Evolutionary conservation across 1,140 invertebrate species (phyloP), one percentile per base, ranked within the genome.

Genomic region (Colletes gigas): DNA sequence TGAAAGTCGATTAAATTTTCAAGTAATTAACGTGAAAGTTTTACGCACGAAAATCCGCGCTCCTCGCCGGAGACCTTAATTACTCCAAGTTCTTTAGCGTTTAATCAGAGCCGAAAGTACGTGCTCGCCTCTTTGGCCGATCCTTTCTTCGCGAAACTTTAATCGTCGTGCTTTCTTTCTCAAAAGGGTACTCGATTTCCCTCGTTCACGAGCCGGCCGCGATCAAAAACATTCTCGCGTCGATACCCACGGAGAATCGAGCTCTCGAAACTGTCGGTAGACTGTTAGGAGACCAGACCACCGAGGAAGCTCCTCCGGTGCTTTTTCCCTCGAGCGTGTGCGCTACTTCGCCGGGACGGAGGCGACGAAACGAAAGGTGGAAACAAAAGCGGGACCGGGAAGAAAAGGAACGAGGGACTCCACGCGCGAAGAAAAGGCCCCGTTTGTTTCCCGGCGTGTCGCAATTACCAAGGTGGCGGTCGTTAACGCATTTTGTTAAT

Each of bases 401-500:
- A 19, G 19, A 19, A 69, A 81, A 59, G 68, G 12, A 44, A 9
- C 12, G 59, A 10, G 10, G 30, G 0, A 55, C 10, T 19, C 12
- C 3, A 17, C 47, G 17, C 17, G 10, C 30, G 12, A 15, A 55
- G 17, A 10, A 54, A 57, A 63, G 19, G n/a, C 6, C 52, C n/a
- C 39, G 73, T 41, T 39, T n/a, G 44, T 60, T 9, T 52, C 3
- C 7, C 15, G 50, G 50, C 30, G 9, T 77, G 39, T 44, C 39
- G 39, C 62, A 67, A 77, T 82, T 71, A 77, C 54, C 57, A 44
- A 55, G n/a, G 72, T 67, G n/a, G 17, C 65, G 47, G 57, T 55
- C 76, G 47, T 77, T 74, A 78, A 80, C 72, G 69, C 78, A 41
- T 73, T 66, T 83, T 67, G 78, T 83, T 81, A 81, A 84, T 68